Conservation (phyloP, 2,797 vertebrate species). For the Lutjanus argentimaculatus region DNA sequence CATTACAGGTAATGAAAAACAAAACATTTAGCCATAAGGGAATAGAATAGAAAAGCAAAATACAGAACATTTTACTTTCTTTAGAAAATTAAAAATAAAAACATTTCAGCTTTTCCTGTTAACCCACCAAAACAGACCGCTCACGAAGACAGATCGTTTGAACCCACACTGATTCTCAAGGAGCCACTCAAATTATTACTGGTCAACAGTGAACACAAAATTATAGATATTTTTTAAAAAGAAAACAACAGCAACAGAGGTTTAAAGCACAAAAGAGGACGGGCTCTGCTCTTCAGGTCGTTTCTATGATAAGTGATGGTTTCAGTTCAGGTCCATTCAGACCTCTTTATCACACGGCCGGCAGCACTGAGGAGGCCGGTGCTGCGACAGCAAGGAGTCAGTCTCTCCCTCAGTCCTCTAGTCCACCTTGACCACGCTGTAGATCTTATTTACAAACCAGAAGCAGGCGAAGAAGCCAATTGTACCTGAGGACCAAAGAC, state of each 20-base stretch:
- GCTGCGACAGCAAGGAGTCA: slow-evolving; percentile 47
- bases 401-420: slow-evolving; percentile 82
- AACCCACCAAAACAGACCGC: slow-evolving; percentile 52
- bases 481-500: slow-evolving; percentile 87
- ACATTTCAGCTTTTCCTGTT: slow-evolving; percentile 47
- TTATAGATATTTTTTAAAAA: slow-evolving; percentile 43
- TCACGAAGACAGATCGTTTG: slow-evolving; percentile 69
- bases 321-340: slow-evolving; percentile 67
- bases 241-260: slow-evolving; percentile 66
- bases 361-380: slow-evolving; percentile 49
- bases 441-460: slow-evolving; percentile 99
- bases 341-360: slow-evolving; percentile 57
- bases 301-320: slow-evolving; percentile 68
- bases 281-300: slow-evolving; percentile 70
- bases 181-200: slow-evolving; percentile 72
- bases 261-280: slow-evolving; percentile 81
- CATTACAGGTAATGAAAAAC: slow-evolving; percentile 68
- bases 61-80: slow-evolving; percentile 60
- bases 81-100: slow-evolving; percentile 71
- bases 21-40: slow-evolving; percentile 60
- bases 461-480: slow-evolving; percentile 99
- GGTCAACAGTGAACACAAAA: slow-evolving; percentile 75
- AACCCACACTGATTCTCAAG: slow-evolving; percentile 70
- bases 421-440: slow-evolving; percentile 99
- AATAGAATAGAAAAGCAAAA: slow-evolving; percentile 80